phyloP scores from a whole-genome alignment of 2,888 invertebrate genomes.

The Cremastobaeus sp. region DNA sequence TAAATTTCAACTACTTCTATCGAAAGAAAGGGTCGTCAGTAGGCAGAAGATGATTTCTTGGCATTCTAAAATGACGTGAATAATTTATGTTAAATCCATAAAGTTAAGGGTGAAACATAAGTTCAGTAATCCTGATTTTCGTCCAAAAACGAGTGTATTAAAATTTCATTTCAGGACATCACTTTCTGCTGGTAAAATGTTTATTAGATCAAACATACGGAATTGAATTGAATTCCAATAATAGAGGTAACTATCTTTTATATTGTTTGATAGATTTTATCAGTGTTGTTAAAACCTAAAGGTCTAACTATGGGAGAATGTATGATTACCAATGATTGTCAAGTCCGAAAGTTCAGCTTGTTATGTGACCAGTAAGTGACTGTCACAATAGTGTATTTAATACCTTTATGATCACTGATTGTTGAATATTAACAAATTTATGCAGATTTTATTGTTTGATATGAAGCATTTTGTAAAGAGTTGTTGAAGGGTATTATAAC shows the following conservation, averaged over 20 bases:
- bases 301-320: conserved; percentile 10
- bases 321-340: conserved; percentile 21
- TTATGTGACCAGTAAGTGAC: conserved; percentile 30
- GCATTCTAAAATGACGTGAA: too few relatives aligned
- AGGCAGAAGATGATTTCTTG: too few relatives aligned
- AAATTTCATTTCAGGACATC: too few relatives aligned
- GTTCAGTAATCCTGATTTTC: too few relatives aligned
- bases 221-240: too few relatives aligned
- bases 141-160: too few relatives aligned
- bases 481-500: conserved; percentile 31
- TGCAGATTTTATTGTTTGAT: conserved; percentile 48
- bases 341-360: conserved; percentile 39
- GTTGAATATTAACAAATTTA: conserved; percentile 47
- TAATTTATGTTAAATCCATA: too few relatives aligned
- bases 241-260: too few relatives aligned
- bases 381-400: conserved; percentile 18
- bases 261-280: not conserved
- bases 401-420: conserved; percentile 17
- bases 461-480: conserved; percentile 31
- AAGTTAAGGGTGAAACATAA: too few relatives aligned
- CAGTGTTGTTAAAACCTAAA: conserved; percentile 13
- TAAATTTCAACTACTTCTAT: too few relatives aligned
- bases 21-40: too few relatives aligned
- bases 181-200: not conserved
- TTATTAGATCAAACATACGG: not conserved